Base-by-base conservation (phyloP, 2,888 invertebrate species). In the Noctua janthe region DNA sequence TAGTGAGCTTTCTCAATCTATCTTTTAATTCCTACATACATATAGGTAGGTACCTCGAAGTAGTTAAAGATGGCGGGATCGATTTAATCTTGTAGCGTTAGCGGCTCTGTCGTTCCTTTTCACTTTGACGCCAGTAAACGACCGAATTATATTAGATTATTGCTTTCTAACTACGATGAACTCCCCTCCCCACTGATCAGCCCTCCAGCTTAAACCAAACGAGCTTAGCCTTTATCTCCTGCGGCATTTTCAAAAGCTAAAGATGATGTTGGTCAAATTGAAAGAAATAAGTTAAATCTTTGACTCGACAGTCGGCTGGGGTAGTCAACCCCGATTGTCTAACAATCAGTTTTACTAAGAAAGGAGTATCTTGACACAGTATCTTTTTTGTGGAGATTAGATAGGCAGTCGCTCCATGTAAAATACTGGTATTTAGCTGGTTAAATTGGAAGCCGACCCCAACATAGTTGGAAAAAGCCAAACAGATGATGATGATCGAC, bases 141-240 rank as follows among this genome's bases (percentile, higher is more conserved):
- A 59, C 39, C 64, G 49, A 79, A 82, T 82, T 84, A 47, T 71
- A 39, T 67, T 71, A 59, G 59, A 49, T 84, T 84, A 82, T 82
- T 79, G 70, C 71, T 82, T 71, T 66, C 51, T 39, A 71, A 74
- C 59, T 78, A 71, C 35, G 35, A 84, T 35, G 71, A 71, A 69
- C 51, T 54, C 35, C 72, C 47, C 77, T 29, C 29, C 29, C 29
- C 29, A 0, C 29, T 29, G 29, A 29, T 29, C 20, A 59, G 15
- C 20, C 8, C 8, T 75, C 1, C 35, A 35, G 35, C 35, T 35
- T 35, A 35, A 29, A 29, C 29, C 29, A 29, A 29, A 29, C 29
- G 29, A 29, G 29, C 29, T 29, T 29, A 29, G 29, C 29, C 29
- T 29, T 29, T 29, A 29, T 29, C 29, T 29, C 29, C 29, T 29